Evolutionary conservation across 2,113 vertebrate species (phyloP).

Genomic region (Indicator maculatus): DNA sequence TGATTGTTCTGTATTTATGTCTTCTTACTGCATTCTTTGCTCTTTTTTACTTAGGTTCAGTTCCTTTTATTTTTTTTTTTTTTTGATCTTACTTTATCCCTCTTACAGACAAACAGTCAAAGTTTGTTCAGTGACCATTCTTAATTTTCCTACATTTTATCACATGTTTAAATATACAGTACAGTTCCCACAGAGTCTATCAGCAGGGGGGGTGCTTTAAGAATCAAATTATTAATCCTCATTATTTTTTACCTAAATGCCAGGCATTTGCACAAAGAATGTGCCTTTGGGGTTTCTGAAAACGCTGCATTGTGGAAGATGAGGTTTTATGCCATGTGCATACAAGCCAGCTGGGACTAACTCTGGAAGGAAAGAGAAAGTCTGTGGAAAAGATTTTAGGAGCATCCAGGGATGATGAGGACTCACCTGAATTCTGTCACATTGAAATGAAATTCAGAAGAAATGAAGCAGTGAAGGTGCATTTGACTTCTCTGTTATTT

Average conservation of each 20-base stretch:
- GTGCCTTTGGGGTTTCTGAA: not conserved
- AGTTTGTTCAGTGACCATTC: not conserved
- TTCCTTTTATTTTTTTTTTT: not conserved
- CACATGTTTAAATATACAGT: not conserved
- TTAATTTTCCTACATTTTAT: not conserved
- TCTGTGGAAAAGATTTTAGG: not conserved
- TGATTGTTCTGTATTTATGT: not conserved
- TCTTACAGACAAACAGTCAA: not conserved
- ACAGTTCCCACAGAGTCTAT: not conserved
- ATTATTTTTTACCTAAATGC: not conserved
- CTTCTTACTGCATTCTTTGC: not conserved
- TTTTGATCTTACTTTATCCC: not conserved
- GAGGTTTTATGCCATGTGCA: not conserved
- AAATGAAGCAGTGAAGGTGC: not conserved
- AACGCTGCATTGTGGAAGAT: not conserved
- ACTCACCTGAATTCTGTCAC: not conserved
- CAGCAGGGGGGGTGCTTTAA: constrained; percentile 54
- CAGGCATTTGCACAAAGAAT: not conserved
- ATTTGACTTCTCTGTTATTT: not conserved
- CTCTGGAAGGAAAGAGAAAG: not conserved
- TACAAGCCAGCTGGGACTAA: not conserved
- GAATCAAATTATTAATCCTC: constrained; percentile 4
- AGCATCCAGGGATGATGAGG: not conserved
- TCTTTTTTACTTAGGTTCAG: not conserved
- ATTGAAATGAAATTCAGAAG: not conserved